Evolutionary conservation across 1,140 invertebrate genomes (phyloP).

Genomic region (Littorina saxatilis): DNA sequence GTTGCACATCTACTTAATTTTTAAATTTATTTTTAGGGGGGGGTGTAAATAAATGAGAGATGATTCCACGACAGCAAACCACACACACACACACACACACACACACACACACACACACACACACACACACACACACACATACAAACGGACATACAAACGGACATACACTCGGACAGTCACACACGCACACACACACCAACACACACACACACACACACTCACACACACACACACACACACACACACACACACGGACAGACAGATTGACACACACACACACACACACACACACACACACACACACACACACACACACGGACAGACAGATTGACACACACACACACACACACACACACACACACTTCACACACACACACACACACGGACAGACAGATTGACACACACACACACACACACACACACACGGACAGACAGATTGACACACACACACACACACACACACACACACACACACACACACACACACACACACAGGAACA

Average conservation of each 20-base stretch:
- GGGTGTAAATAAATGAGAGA: no score
- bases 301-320: neutral
- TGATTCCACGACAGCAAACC: no score
- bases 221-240: neutral
- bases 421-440: neutral
- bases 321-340: neutral
- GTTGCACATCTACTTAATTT: no score
- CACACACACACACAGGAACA: neutral
- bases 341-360: neutral
- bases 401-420: no score
- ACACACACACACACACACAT: neutral
- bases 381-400: no score
- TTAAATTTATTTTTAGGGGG: no score
- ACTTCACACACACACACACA: no score
- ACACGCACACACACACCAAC: neutral
- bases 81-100: neutral
- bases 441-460: neutral
- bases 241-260: neutral
- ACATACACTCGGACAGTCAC: neutral
- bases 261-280: neutral
- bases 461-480: slow-evolving; percentile 11
- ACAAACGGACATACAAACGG: neutral
- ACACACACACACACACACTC: neutral
- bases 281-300: neutral
- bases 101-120: neutral